Percentiles rank a stretch among this genome's conserved stretches.
Conservation (phyloP, 2,113 vertebrate species). For the Oreotrochilus melanogaster region DNA sequence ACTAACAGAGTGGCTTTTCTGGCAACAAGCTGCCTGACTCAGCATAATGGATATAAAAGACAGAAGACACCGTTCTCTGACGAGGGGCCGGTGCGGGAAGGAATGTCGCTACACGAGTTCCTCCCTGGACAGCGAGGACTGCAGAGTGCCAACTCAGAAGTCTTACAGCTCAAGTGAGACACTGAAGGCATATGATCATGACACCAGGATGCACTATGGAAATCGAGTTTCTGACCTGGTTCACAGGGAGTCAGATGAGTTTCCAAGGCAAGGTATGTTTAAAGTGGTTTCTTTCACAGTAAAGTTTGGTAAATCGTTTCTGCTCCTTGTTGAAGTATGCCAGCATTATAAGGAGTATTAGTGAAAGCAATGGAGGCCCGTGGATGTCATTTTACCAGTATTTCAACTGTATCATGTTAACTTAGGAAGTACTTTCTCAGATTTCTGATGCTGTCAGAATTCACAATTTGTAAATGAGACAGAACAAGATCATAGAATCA, state of each 20-base stretch:
- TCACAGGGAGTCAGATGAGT: constrained; percentile 95
- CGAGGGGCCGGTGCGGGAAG: constrained; percentile 87
- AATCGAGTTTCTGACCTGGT: constrained; percentile 93
- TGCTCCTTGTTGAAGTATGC: neutral
- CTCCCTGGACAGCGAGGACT: constrained; percentile 91
- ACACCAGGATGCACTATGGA: constrained; percentile 92
- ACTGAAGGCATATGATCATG: constrained; percentile 94
- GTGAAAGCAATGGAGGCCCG: neutral
- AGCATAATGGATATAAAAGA: constrained; percentile 92
- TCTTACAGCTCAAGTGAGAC: constrained; percentile 98
- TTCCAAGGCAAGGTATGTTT: constrained; percentile 91
- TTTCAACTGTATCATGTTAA: neutral
- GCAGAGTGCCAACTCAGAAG: constrained; percentile 95
- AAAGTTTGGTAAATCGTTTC: accelerated
- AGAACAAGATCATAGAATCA: no score
- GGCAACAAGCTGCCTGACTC: neutral
- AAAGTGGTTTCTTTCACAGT: neutral
- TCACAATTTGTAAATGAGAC: neutral
- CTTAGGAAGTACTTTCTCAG: neutral
- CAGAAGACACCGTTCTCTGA: constrained; percentile 90
- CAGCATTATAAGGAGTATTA: neutral
- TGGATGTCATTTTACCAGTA: neutral
- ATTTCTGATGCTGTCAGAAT: neutral
- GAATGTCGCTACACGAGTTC: constrained; percentile 92
- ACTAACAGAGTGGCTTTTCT: neutral